phyloP scores from a whole-genome alignment of 2,113 vertebrate species.

The Coreoperca whiteheadi region DNA sequence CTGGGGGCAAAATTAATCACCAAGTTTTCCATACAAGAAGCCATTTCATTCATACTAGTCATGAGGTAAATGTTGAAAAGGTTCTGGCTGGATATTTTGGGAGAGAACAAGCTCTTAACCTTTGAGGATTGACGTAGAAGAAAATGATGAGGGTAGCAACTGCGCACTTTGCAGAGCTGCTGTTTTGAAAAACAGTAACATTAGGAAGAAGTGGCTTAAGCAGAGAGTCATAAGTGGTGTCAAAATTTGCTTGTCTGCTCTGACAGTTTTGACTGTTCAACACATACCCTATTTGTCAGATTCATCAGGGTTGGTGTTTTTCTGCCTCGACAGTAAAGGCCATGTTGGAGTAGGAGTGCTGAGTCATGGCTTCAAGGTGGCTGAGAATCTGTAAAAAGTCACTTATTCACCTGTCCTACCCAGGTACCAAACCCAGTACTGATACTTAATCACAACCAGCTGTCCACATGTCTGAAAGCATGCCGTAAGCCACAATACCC shows the following conservation, averaged over 20 bases:
- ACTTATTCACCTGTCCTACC: slow-evolving; percentile 56
- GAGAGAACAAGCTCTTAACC: slow-evolving; percentile 61
- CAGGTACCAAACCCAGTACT: slow-evolving; percentile 35
- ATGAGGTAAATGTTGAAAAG: slow-evolving; percentile 69
- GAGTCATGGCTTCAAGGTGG: slow-evolving; percentile 55
- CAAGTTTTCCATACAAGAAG: slow-evolving; percentile 60
- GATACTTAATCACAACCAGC: slow-evolving; percentile 64
- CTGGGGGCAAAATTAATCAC: slow-evolving; percentile 62
- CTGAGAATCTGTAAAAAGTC: slow-evolving; percentile 21
- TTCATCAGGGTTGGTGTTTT: slow-evolving; percentile 27
- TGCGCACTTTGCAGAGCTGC: slow-evolving; percentile 16
- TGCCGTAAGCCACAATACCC: slow-evolving; percentile 37
- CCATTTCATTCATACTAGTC: slow-evolving; percentile 51
- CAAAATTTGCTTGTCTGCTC: slow-evolving; percentile 32
- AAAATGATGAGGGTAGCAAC: slow-evolving; percentile 53
- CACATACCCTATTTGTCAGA: slow-evolving; percentile 28
- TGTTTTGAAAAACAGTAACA: slow-evolving; percentile 61
- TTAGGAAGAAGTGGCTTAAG: slow-evolving; percentile 37
- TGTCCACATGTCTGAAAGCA: slow-evolving; percentile 62
- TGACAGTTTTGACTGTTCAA: slow-evolving; percentile 52
- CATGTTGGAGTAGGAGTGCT: slow-evolving; percentile 16
- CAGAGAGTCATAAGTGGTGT: slow-evolving; percentile 9
- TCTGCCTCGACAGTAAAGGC: slow-evolving; percentile 26
- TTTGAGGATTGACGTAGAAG: slow-evolving; percentile 61
- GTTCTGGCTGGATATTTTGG: slow-evolving; percentile 57